A percentile compares a stretch with the other conserved stretches of the same genome.
phyloP scores from a whole-genome alignment of 2,797 vertebrate genomes.

The Coregonus suidteri region DNA sequence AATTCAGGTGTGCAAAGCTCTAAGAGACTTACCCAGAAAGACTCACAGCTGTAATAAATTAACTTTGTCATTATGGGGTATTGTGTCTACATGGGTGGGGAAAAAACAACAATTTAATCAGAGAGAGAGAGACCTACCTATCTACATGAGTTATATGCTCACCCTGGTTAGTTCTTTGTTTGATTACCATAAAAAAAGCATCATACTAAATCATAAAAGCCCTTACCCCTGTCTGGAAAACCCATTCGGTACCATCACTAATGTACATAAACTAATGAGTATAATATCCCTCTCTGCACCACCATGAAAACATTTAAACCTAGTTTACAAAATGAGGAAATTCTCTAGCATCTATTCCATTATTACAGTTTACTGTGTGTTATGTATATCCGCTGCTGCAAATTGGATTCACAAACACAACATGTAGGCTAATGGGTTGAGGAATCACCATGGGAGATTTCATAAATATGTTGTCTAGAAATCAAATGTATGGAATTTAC shows the following conservation, averaged over 20 bases:
- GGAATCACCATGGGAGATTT: not conserved
- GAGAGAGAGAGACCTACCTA: not conserved
- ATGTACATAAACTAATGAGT: conserved; percentile 78
- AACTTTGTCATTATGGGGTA: too few species aligned
- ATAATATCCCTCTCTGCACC: conserved; percentile 62
- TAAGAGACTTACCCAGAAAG: too few species aligned
- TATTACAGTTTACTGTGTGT: conserved; percentile 6
- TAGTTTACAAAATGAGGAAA: conserved; percentile 61
- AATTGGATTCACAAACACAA: not conserved
- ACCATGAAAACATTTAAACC: conserved; percentile 75
- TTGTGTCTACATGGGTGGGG: too few species aligned
- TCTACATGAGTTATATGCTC: conserved; percentile 34
- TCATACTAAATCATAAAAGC: conserved; percentile 74
- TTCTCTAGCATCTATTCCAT: conserved; percentile 54
- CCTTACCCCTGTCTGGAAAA: conserved; percentile 71
- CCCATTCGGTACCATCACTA: conserved; percentile 74
- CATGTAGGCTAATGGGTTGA: not conserved
- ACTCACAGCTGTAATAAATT: too few species aligned
- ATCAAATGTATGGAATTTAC: conserved; percentile 29
- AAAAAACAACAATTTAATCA: not conserved
- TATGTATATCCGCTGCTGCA: conserved; percentile 49
- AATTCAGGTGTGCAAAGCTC: too few species aligned
- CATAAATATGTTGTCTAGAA: not conserved
- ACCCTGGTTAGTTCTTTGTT: conserved; percentile 64
- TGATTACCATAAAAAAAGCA: conserved; percentile 82